These are phyloP conservation scores for Caenorhabditis macrosperma DNA, from an alignment of 2,888 invertebrate genomes.

Conservation along the genomic window DNA sequence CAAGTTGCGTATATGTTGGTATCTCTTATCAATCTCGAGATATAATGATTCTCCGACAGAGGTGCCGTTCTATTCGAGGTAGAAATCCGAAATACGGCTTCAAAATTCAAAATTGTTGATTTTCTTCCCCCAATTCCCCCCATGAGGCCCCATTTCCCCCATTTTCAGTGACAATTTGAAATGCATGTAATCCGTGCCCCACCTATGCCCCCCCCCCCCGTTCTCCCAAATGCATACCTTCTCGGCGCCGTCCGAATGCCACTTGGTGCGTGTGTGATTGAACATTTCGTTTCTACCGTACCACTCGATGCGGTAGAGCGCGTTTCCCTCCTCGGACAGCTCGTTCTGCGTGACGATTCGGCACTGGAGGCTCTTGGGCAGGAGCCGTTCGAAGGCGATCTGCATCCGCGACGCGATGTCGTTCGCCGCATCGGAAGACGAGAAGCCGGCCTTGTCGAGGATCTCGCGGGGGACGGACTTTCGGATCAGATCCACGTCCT, in stretches of 20 bases:
- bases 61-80: too few species aligned
- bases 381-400: slow-evolving; percentile 72
- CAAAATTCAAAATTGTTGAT: too few species aligned
- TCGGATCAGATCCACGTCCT: slow-evolving; percentile 70
- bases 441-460: slow-evolving; percentile 73
- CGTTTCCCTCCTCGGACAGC: slow-evolving; percentile 65
- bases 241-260: slow-evolving; percentile 76
- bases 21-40: not conserved
- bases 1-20: too few species aligned
- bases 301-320: slow-evolving; percentile 76
- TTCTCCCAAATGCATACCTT: slow-evolving; percentile 62
- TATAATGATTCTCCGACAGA: too few species aligned
- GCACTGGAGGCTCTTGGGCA: slow-evolving; percentile 73
- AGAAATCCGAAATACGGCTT: too few species aligned
- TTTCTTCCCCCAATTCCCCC: too few species aligned
- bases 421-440: slow-evolving; percentile 62
- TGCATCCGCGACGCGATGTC: slow-evolving; percentile 77
- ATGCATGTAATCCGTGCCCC: too few species aligned
- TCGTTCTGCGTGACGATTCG: slow-evolving; percentile 73
- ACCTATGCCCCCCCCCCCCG: too few species aligned
- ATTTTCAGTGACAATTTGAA: too few species aligned
- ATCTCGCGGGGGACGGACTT: slow-evolving; percentile 70
- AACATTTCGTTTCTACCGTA: slow-evolving; percentile 71
- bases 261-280: slow-evolving; percentile 71
- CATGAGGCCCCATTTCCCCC: too few species aligned